A percentile compares a stretch with the other conserved stretches of the same genome.
phyloP scores from a whole-genome alignment of 1,140 invertebrate genomes.

The Proctacanthus coquilletti region DNA sequence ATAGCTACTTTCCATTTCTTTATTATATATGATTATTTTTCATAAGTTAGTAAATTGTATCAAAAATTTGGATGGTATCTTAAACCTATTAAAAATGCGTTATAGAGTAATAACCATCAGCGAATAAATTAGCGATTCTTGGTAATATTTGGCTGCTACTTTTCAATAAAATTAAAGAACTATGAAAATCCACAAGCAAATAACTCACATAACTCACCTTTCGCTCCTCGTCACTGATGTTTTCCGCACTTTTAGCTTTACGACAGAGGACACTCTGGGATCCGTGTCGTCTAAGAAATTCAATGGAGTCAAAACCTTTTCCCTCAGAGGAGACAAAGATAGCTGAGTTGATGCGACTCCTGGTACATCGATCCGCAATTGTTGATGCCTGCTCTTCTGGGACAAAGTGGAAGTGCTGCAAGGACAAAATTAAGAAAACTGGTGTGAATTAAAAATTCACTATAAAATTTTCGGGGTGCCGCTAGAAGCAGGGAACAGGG shows the following conservation, averaged over 20 bases:
- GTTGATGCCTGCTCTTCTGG: constrained; percentile 28
- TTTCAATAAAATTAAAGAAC: no score
- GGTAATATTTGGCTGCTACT: no score
- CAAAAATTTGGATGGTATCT: no score
- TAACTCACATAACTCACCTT: constrained; percentile 12
- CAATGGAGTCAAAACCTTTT: constrained; percentile 54
- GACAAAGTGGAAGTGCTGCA: constrained; percentile 47
- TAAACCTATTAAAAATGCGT: no score
- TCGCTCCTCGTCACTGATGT: constrained; percentile 34
- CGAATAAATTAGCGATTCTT: no score
- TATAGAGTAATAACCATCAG: no score
- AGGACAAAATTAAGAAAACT: constrained; percentile 20
- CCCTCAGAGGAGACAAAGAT: constrained; percentile 57
- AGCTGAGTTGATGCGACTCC: constrained; percentile 59
- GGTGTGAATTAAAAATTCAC: no score
- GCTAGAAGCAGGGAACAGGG: no score
- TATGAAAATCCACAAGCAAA: neutral
- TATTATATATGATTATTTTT: no score
- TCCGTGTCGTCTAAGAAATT: constrained; percentile 56
- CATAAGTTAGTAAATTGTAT: no score
- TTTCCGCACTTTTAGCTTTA: constrained; percentile 58
- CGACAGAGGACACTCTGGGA: constrained; percentile 61
- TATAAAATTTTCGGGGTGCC: no score
- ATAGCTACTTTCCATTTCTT: no score
- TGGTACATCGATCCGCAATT: constrained; percentile 36